phyloP scores from a whole-genome alignment of 2,888 invertebrate species.

The Cordilura impudica region DNA sequence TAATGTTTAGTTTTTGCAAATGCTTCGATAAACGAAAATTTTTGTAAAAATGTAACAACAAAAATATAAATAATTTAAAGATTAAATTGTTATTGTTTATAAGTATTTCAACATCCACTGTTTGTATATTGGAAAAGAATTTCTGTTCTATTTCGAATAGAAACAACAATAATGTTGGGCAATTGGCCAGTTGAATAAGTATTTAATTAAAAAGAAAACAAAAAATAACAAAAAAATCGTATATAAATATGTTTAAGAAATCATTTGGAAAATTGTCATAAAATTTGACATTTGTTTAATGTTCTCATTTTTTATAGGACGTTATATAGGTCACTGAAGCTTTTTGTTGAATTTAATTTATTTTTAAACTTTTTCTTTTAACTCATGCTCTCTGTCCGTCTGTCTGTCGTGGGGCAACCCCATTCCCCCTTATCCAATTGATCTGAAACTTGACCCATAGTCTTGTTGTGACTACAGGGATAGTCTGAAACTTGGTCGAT shows the following conservation, averaged over 20 bases:
- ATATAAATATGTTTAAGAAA: not conserved
- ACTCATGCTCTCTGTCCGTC: too few species aligned
- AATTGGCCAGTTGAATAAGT: constrained; percentile 24
- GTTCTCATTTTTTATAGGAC: not conserved
- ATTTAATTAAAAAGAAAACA: not conserved
- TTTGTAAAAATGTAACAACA: not conserved
- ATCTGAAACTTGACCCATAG: too few species aligned
- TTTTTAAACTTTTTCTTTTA: too few species aligned
- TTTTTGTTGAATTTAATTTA: constrained; percentile 23
- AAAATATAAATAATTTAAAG: not conserved
- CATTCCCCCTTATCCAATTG: too few species aligned
- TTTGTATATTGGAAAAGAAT: not conserved
- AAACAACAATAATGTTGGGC: constrained; percentile 19
- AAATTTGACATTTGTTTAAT: constrained; percentile 26
- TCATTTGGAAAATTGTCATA: not conserved
- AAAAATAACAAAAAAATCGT: not conserved
- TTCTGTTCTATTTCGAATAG: not conserved
- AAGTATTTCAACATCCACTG: not conserved
- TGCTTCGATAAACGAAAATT: too few species aligned
- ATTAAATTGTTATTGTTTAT: constrained; percentile 1
- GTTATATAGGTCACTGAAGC: not conserved
- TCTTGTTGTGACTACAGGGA: too few species aligned
- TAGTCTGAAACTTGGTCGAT: too few species aligned
- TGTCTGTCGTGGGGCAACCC: too few species aligned
- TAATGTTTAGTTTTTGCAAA: too few species aligned